Evolutionary conservation across 2,113 vertebrate genomes (phyloP).

Genomic region (Micromys minutus): DNA sequence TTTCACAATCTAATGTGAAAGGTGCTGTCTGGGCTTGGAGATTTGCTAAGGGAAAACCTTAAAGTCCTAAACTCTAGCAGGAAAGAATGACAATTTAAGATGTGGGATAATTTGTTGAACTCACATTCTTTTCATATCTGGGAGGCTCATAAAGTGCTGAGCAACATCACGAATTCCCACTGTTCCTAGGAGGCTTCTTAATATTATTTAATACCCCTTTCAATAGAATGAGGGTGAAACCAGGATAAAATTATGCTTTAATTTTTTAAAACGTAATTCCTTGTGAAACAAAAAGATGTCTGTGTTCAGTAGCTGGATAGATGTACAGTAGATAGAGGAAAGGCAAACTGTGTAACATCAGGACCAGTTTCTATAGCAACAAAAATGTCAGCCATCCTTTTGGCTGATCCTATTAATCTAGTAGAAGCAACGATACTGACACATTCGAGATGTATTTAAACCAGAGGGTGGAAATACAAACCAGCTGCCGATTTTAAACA

Average conservation of each 20-base stretch:
- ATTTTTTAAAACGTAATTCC: slow-evolving; percentile 86
- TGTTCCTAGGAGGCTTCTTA: slow-evolving; percentile 81
- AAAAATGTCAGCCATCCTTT: slow-evolving; percentile 92
- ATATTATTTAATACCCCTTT: slow-evolving; percentile 84
- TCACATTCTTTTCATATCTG: slow-evolving; percentile 78
- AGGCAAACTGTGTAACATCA: slow-evolving; percentile 87
- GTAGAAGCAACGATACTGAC: slow-evolving; percentile 86
- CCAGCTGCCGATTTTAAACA: slow-evolving; percentile 80
- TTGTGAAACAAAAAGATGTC: slow-evolving; percentile 87
- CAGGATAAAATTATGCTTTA: slow-evolving; percentile 85
- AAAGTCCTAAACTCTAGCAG: slow-evolving; percentile 72
- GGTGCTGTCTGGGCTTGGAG: slow-evolving; percentile 63
- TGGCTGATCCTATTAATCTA: slow-evolving; percentile 88
- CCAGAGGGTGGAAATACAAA: slow-evolving; percentile 84
- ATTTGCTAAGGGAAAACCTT: slow-evolving; percentile 55
- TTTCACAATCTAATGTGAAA: slow-evolving; percentile 44
- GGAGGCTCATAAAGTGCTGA: slow-evolving; percentile 72
- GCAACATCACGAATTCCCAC: slow-evolving; percentile 79
- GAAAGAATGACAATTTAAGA: slow-evolving; percentile 71
- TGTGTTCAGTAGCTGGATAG: slow-evolving; percentile 83
- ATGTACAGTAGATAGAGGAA: slow-evolving; percentile 85
- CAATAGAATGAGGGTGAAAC: slow-evolving; percentile 79
- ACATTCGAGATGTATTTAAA: slow-evolving; percentile 86
- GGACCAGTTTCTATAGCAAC: slow-evolving; percentile 91
- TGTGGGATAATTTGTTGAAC: slow-evolving; percentile 78